Percentiles rank a stretch among this genome's conserved stretches.
Conservation (phyloP, 37 sponge, comb jelly and placozoan species). For the Halisarca cf. caerulea region DNA sequence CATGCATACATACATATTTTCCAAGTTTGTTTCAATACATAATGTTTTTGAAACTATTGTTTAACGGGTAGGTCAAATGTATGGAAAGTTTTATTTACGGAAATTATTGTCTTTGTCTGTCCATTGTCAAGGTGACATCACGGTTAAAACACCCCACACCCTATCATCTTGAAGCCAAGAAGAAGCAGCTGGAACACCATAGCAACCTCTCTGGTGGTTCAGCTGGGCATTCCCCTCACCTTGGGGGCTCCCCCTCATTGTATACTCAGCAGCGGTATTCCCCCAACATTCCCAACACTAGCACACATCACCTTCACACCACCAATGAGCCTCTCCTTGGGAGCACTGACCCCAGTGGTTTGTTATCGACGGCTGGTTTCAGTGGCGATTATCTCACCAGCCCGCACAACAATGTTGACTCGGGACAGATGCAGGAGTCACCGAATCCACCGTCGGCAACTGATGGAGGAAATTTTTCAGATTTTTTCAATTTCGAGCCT, state of each 20-base stretch:
- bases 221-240: slow-evolving; percentile 13
- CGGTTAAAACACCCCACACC: slow-evolving; percentile 64
- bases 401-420: neutral
- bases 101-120: too few species aligned
- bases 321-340: neutral
- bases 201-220: neutral
- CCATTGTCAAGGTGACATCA: slow-evolving; percentile 8
- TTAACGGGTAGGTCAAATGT: too few species aligned
- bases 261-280: neutral
- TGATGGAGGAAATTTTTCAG: neutral
- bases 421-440: neutral
- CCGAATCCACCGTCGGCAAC: neutral
- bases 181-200: slow-evolving; percentile 53
- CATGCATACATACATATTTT: neutral
- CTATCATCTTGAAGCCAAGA: slow-evolving; percentile 57
- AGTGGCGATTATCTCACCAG: neutral
- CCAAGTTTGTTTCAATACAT: neutral
- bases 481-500: neutral
- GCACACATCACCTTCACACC: neutral
- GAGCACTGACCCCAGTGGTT: neutral
- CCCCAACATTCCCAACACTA: neutral
- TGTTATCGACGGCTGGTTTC: neutral
- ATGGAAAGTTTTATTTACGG: too few species aligned
- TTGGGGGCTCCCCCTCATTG: neutral
- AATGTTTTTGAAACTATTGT: too few species aligned